Evolutionary conservation across 2,888 invertebrate genomes (phyloP).

Genomic region (Saturnia pavonia): DNA sequence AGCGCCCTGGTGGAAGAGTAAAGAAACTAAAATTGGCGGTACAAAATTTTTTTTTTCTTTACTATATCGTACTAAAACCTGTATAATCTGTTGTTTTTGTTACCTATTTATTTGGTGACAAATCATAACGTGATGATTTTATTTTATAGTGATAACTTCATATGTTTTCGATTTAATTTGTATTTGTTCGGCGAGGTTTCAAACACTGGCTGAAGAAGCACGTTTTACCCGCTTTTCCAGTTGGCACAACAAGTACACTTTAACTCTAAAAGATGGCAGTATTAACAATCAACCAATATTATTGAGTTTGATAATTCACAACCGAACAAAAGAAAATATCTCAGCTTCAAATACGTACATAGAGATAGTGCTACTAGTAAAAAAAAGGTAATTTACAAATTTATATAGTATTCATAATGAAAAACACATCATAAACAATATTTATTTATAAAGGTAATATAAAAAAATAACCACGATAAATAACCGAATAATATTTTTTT

Average conservation of each 20-base stretch:
- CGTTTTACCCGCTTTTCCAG: neutral
- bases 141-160: no score
- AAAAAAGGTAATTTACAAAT: neutral
- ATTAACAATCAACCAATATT: neutral
- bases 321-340: neutral
- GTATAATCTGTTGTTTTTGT: no score
- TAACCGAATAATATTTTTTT: neutral
- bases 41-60: no score
- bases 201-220: neutral
- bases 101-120: no score
- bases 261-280: neutral
- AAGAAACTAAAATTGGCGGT: no score
- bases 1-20: no score
- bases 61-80: no score
- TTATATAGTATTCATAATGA: neutral
- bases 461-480: neutral
- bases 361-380: no score
- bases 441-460: neutral
- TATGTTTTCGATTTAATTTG: no score
- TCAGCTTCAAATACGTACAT: no score
- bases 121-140: no score
- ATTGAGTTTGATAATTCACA: neutral
- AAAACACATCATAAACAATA: neutral
- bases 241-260: neutral
- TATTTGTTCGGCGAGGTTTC: neutral